Base-by-base conservation (phyloP, 2,888 invertebrate genomes). In the Rhingia campestris region DNA sequence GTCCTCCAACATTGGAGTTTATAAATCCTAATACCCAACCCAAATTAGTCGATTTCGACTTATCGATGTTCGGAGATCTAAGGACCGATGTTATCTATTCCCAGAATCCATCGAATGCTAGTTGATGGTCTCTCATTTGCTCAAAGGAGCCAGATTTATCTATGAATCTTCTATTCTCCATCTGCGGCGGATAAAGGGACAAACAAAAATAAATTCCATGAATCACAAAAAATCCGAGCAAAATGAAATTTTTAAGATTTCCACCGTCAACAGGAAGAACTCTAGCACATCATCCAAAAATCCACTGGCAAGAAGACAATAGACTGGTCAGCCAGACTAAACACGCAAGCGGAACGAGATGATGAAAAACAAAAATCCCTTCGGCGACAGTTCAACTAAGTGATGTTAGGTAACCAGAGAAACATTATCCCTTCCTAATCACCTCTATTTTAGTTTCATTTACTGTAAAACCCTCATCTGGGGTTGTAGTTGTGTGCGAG, bases 401-500 rank as follows among this genome's bases (percentile, higher is more conserved):
- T 9, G 22, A 22, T 22, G 22, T 61, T 32, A 58, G 69, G 69
- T 49, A 70, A 67, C 54, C 43, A 4, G 47, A 54, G 43, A 45
- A 45, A 47, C 49, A 49, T 51, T 30, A 70, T 70, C 39, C 59
- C 59, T 70, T 70, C 39, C 70, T 70, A 59, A 70, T 70, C 58
- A 41, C 49, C 69, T 37, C 47, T 37, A 56, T 67, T 45, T 37
- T 45, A 56, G 58, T 49, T 69, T 39, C 56, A 45, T 67, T 69
- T 69, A 58, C 69, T 49, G 47, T 56, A 32, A 47, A 70, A 59
- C 37, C 41, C 54, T 32, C 32, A 10, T 53, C 32, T 39, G n/a
- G 12, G 12, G 6, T 32, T 10, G 56, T 10, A 56, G 33, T 4
- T 22, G 39, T 39, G 14, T 39, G 12, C 12, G 49, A 51, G 39